phyloP scores from a whole-genome alignment of 1,140 invertebrate genomes.

The Cecropterus lyciades region DNA sequence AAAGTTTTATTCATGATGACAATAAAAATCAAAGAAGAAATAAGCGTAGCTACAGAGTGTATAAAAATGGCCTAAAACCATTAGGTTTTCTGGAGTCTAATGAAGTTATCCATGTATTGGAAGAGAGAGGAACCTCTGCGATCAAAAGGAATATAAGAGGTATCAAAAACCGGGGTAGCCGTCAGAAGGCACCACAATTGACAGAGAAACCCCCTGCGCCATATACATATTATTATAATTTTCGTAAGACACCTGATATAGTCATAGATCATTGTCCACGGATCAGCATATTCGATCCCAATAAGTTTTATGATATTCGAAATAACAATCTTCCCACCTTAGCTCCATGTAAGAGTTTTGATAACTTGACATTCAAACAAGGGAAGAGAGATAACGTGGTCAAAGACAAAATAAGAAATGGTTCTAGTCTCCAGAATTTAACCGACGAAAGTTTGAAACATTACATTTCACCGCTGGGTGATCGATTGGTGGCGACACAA shows the following conservation, averaged over 20 bases:
- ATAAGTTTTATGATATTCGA: constrained; percentile 68
- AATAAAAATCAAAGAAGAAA: constrained; percentile 81
- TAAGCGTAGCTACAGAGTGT: constrained; percentile 81
- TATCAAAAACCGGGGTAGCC: constrained; percentile 68
- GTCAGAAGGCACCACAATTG: constrained; percentile 54
- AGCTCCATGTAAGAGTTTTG: constrained; percentile 74
- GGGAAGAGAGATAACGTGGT: constrained; percentile 42
- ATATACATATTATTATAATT: constrained; percentile 29
- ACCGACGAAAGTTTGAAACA: constrained; percentile 69
- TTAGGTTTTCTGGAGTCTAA: constrained; percentile 55
- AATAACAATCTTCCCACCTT: constrained; percentile 70
- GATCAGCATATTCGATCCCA: constrained; percentile 66
- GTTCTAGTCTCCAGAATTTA: constrained; percentile 74
- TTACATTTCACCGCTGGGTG: constrained; percentile 63
- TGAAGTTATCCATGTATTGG: constrained; percentile 63
- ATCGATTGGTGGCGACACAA: constrained; percentile 42
- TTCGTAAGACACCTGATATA: constrained; percentile 51
- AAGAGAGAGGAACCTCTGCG: constrained; percentile 69
- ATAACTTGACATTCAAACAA: constrained; percentile 67
- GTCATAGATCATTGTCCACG: constrained; percentile 60
- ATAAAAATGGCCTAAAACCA: constrained; percentile 75
- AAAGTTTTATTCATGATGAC: constrained; percentile 82
- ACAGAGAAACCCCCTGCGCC: constrained; percentile 33
- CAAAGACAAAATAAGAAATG: constrained; percentile 64
- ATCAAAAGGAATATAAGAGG: constrained; percentile 78